Evolutionary conservation across 2,113 vertebrate genomes (phyloP).

Genomic region (Columbina picui): DNA sequence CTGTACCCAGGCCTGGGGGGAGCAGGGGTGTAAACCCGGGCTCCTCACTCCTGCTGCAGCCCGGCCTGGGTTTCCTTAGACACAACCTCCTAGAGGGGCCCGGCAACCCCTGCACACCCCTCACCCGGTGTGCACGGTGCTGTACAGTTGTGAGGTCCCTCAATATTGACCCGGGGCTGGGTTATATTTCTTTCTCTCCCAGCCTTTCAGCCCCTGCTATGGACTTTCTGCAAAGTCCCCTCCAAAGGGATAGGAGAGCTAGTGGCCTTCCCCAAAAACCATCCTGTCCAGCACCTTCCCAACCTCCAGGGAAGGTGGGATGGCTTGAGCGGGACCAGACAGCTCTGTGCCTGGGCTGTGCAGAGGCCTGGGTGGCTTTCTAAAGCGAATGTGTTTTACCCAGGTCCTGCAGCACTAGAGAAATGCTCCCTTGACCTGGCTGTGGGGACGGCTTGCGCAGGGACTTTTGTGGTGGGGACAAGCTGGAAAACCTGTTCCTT

Average conservation of each 20-base stretch:
- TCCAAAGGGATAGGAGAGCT: not conserved
- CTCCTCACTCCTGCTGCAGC: not conserved
- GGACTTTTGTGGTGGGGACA: accelerated
- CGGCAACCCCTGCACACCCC: accelerated
- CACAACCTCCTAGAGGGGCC: accelerated
- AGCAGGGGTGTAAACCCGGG: accelerated
- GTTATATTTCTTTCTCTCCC: not conserved
- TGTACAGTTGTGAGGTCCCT: accelerated
- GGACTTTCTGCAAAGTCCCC: not conserved
- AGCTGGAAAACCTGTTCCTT: not conserved
- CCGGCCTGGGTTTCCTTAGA: not conserved
- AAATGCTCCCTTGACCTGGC: accelerated
- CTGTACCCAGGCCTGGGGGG: accelerated
- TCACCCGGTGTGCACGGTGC: accelerated
- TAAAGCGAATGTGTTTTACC: not conserved
- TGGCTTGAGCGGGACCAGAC: accelerated
- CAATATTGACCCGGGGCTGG: accelerated
- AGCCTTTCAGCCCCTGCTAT: accelerated
- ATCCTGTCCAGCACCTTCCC: accelerated
- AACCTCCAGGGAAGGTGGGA: not conserved
- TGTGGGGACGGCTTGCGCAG: accelerated
- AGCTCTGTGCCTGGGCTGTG: too few relatives aligned
- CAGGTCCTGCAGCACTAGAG: not conserved
- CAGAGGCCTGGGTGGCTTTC: not conserved
- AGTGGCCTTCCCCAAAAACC: not conserved